Percentiles rank a stretch among this genome's conserved stretches.
These are phyloP conservation scores for Diaphora mendica DNA, from an alignment of 2,888 invertebrate genomes.

Conservation along the genomic window DNA sequence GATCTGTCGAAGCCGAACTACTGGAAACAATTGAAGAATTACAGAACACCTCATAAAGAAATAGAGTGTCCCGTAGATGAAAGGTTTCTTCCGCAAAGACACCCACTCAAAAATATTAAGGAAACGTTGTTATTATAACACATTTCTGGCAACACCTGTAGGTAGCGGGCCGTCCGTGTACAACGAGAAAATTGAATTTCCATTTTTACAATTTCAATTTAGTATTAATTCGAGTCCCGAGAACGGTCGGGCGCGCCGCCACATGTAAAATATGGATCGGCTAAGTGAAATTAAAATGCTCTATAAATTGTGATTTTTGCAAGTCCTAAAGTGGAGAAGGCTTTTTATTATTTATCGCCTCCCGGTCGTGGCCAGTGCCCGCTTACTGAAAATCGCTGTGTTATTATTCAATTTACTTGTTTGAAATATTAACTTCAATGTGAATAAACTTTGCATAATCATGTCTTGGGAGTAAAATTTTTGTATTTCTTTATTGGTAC, in stretches of 20 bases:
- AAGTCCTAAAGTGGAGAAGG: constrained; percentile 87
- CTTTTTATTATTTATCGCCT: constrained; percentile 85
- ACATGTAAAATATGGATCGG: constrained; percentile 87
- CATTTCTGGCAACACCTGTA: constrained; percentile 78
- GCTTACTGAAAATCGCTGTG: constrained; percentile 82
- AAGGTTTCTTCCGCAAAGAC: constrained; percentile 46
- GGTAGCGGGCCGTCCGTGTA: constrained; percentile 68
- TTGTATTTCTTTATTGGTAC: constrained; percentile 33
- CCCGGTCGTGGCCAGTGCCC: constrained; percentile 76
- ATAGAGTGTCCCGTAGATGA: constrained; percentile 39
- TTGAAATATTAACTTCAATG: constrained; percentile 76
- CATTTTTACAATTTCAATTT: constrained; percentile 87
- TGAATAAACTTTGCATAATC: constrained; percentile 64
- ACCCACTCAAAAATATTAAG: constrained; percentile 69
- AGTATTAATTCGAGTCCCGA: constrained; percentile 85
- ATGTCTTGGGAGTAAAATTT: constrained; percentile 41
- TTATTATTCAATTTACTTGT: constrained; percentile 84
- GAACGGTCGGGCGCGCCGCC: constrained; percentile 82
- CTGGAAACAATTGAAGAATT: constrained; percentile 43
- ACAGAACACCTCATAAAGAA: constrained; percentile 46
- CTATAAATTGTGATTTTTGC: constrained; percentile 87
- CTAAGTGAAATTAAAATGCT: constrained; percentile 87
- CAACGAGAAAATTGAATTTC: constrained; percentile 85
- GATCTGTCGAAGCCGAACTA: constrained; percentile 23
- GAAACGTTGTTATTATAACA: constrained; percentile 77